Evolutionary conservation across 2,113 vertebrate species (phyloP).

Genomic region (Motacilla alba): DNA sequence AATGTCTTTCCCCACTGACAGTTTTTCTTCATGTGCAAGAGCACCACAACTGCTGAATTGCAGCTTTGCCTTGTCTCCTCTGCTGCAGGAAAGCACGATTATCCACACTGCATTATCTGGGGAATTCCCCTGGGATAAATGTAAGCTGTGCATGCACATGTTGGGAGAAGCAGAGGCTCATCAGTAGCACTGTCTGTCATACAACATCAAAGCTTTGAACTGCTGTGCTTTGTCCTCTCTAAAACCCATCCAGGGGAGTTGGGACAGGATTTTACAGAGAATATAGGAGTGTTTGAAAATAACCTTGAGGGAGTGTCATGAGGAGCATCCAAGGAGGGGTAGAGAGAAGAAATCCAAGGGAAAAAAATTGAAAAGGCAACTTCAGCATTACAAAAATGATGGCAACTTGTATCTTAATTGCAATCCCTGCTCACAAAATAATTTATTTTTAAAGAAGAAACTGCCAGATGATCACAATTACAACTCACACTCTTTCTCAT

Average conservation of each 20-base stretch:
- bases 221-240: neutral
- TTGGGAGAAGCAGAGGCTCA: neutral
- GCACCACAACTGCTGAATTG: neutral
- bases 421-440: neutral
- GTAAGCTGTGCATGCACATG: neutral
- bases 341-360: neutral
- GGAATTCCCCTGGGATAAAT: neutral
- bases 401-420: neutral
- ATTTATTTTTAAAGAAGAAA: neutral
- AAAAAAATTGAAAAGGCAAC: neutral
- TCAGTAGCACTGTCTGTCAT: neutral
- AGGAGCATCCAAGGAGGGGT: neutral
- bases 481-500: neutral
- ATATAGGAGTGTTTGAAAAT: neutral
- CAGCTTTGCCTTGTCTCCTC: neutral
- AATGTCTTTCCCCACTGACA: neutral
- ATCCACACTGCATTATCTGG: neutral
- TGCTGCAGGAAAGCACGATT: neutral
- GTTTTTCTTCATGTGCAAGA: neutral
- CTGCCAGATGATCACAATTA: neutral
- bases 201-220: neutral
- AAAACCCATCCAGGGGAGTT: neutral
- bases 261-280: neutral
- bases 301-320: neutral
- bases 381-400: neutral